A percentile compares a stretch with the other conserved stretches of the same genome.
Conservation (phyloP, 1,140 invertebrate genomes). For the Cheumatopsyche charites region DNA sequence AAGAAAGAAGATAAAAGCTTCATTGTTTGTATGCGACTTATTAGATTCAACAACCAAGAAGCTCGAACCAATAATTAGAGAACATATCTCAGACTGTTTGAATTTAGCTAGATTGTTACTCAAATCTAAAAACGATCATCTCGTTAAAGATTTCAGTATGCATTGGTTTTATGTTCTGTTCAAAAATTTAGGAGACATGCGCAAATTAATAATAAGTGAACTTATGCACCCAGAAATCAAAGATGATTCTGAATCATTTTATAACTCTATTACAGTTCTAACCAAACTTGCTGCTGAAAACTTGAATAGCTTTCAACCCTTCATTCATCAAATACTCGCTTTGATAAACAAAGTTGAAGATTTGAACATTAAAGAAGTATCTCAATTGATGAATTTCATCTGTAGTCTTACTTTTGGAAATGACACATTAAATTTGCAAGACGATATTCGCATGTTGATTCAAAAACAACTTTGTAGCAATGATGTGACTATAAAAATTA, state of each 20-base stretch:
- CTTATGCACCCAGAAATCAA: constrained; percentile 54
- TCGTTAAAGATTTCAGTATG: constrained; percentile 54
- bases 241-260: constrained; percentile 54
- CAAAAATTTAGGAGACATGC: constrained; percentile 53
- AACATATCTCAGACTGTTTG: constrained; percentile 55
- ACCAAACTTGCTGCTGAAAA: constrained; percentile 56
- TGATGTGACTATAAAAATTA: constrained; percentile 54
- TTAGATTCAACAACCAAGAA: constrained; percentile 55
- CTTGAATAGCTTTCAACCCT: constrained; percentile 54
- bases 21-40: constrained; percentile 54
- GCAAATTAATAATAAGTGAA: constrained; percentile 52
- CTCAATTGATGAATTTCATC: constrained; percentile 57
- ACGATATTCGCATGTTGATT: constrained; percentile 60
- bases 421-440: constrained; percentile 57
- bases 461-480: constrained; percentile 58
- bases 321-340: constrained; percentile 57
- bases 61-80: constrained; percentile 56
- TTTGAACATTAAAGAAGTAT: constrained; percentile 55
- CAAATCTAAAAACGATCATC: constrained; percentile 52
- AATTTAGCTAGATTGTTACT: constrained; percentile 54
- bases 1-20: constrained; percentile 56
- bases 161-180: constrained; percentile 57
- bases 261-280: constrained; percentile 54
- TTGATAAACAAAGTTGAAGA: constrained; percentile 57
- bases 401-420: constrained; percentile 57